A percentile compares a stretch with the other conserved stretches of the same genome.
phyloP scores from a whole-genome alignment of 1,140 invertebrate species.

The Coelopa frigida region DNA sequence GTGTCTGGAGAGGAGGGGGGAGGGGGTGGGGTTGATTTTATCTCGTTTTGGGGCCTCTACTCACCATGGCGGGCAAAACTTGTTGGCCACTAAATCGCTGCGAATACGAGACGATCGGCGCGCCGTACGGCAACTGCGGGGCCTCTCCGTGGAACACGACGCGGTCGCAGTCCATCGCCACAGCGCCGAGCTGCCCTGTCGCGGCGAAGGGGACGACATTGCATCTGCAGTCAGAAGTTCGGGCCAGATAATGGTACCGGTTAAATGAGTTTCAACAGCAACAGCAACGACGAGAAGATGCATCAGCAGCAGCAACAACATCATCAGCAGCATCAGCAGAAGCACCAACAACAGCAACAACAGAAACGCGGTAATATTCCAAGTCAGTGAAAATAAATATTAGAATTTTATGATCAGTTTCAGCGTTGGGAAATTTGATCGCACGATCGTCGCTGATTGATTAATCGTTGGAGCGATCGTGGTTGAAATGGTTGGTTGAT shows the following conservation, averaged over 20 bases:
- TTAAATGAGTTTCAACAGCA: neutral
- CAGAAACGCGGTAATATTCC: too few species aligned
- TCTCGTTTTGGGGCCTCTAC: too few species aligned
- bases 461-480: too few species aligned
- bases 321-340: too few species aligned
- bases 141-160: conserved; percentile 73
- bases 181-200: conserved; percentile 40
- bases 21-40: too few species aligned
- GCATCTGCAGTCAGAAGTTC: conserved; percentile 24
- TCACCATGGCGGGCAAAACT: conserved; percentile 64
- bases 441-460: too few species aligned
- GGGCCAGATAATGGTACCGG: neutral
- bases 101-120: conserved; percentile 66
- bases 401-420: too few species aligned
- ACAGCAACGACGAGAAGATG: neutral
- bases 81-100: conserved; percentile 73
- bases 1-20: too few species aligned
- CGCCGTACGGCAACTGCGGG: conserved; percentile 62
- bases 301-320: neutral
- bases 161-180: conserved; percentile 68
- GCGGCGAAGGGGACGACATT: conserved; percentile 43
- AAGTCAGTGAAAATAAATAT: too few species aligned
- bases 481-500: too few species aligned
- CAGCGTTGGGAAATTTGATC: too few species aligned
- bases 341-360: too few species aligned